These are phyloP conservation scores for Chionis minor DNA, from an alignment of 2,113 vertebrate species.

Conservation along the genomic window DNA sequence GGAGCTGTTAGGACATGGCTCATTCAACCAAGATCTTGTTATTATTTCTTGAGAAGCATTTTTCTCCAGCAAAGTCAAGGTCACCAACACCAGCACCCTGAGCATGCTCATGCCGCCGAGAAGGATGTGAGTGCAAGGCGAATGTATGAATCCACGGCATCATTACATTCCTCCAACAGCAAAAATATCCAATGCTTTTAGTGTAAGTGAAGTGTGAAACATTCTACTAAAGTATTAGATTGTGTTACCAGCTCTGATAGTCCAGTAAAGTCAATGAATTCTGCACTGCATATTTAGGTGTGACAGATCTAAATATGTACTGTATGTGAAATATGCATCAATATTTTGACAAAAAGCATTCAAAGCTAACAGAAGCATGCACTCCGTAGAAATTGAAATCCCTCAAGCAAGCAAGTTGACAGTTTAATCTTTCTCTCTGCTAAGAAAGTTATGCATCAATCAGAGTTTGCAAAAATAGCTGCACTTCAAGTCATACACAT, in stretches of 20 bases:
- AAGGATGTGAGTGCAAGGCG: neutral
- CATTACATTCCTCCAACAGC: neutral
- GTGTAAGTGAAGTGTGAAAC: neutral
- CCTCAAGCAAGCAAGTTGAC: neutral
- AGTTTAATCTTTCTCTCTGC: neutral
- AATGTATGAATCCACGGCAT: neutral
- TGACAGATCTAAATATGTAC: neutral
- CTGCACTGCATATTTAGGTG: neutral
- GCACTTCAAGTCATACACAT: neutral
- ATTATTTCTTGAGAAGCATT: neutral
- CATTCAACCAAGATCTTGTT: neutral
- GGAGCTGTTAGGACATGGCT: constrained; percentile 22
- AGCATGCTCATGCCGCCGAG: neutral
- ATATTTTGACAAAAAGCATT: neutral
- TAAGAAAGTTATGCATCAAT: neutral
- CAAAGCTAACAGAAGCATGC: neutral
- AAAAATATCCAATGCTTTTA: neutral
- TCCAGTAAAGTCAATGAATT: neutral
- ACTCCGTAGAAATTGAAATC: neutral
- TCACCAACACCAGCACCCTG: neutral
- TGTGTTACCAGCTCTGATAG: neutral
- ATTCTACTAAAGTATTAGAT: neutral
- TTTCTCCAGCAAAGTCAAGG: neutral
- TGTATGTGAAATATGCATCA: neutral
- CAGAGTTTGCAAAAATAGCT: neutral